Percentiles rank a stretch among this genome's conserved stretches.
These are phyloP conservation scores for Pseudorectes ferrugineus DNA, from an alignment of 2,113 vertebrate genomes.

Conservation along the genomic window DNA sequence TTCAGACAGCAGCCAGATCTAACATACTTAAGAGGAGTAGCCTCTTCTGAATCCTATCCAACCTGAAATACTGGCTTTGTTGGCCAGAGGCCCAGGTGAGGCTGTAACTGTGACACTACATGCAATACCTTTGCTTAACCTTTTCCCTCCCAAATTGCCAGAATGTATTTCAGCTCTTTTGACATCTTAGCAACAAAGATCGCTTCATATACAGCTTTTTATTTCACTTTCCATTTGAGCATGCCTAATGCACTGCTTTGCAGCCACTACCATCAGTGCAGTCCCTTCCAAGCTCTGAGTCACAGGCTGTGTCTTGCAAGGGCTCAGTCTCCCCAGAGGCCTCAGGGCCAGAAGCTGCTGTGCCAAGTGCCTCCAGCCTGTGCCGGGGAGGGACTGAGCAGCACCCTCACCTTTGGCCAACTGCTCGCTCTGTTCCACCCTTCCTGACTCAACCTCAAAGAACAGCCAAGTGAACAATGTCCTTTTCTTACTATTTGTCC, in stretches of 20 bases:
- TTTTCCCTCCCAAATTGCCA: slow-evolving; percentile 36
- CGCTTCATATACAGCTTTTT: neutral
- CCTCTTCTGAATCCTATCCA: slow-evolving; percentile 57
- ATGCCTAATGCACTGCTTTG: neutral
- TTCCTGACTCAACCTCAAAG: slow-evolving; percentile 16
- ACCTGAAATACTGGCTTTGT: slow-evolving; percentile 78
- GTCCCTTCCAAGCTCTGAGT: neutral
- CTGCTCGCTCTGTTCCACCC: neutral
- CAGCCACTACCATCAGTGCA: neutral
- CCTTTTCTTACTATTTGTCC: neutral
- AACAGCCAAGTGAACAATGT: neutral
- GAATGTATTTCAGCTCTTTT: neutral
- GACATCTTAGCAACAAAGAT: neutral
- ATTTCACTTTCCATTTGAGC: neutral
- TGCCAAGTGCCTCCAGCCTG: neutral
- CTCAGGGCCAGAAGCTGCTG: neutral
- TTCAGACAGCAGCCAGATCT: slow-evolving; percentile 15
- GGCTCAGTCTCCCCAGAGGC: neutral
- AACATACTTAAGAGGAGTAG: slow-evolving; percentile 52
- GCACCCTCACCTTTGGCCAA: slow-evolving; percentile 27
- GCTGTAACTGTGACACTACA: slow-evolving; percentile 30
- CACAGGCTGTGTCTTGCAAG: neutral
- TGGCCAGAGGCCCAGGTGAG: slow-evolving; percentile 56
- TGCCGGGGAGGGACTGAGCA: neutral
- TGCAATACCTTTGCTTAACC: slow-evolving; percentile 64